These are phyloP conservation scores for Pelosia muscerda DNA, from an alignment of 2,888 invertebrate genomes.

Conservation along the genomic window DNA sequence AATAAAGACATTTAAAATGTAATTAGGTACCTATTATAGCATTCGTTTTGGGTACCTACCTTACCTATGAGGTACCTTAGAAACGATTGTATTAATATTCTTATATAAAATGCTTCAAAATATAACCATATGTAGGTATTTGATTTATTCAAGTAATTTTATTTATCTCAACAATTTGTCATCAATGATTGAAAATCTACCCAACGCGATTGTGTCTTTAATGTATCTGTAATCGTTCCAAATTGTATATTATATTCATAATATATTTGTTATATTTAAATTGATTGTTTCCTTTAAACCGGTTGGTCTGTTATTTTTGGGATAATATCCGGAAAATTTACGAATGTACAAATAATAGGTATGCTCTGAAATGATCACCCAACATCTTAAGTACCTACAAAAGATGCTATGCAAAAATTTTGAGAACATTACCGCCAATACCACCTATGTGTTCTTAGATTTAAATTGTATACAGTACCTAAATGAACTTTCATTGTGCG, in stretches of 20 bases:
- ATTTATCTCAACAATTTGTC: too few species aligned
- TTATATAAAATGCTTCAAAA: background rate
- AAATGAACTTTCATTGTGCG: too few species aligned
- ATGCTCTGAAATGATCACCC: too few species aligned
- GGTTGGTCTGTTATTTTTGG: background rate
- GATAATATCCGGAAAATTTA: too few species aligned
- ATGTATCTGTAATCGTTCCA: conserved; percentile 43
- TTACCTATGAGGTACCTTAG: too few species aligned
- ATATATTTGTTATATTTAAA: conserved; percentile 44
- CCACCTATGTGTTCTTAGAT: background rate
- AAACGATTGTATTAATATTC: background rate
- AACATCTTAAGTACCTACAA: too few species aligned
- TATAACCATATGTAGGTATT: background rate
- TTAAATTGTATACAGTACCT: background rate
- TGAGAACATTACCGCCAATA: too few species aligned
- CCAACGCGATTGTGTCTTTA: conserved; percentile 13
- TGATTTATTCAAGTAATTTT: too few species aligned
- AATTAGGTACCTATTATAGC: conserved; percentile 13
- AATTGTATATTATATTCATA: conserved; percentile 34
- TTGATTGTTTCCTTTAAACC: conserved; percentile 24
- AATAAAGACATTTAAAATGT: conserved; percentile 40
- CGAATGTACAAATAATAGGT: too few species aligned
- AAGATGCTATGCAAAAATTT: too few species aligned
- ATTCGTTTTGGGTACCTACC: conserved; percentile 5
- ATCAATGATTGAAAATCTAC: background rate